Base-by-base conservation (phyloP, 2,888 invertebrate species). In the Chymomyza amoena region DNA sequence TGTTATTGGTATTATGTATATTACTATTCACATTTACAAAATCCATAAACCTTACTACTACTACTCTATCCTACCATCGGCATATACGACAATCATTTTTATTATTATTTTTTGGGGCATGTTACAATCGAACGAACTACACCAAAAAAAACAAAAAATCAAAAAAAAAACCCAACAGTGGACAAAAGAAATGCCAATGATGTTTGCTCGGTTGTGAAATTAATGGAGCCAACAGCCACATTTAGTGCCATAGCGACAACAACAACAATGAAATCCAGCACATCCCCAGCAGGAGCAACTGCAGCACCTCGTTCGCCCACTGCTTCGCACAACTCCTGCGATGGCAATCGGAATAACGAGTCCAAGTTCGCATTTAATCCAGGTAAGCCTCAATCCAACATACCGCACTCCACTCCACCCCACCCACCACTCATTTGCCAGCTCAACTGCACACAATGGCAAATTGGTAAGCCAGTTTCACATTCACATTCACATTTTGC, bases 121-220 rank as follows among this genome's bases (percentile, higher is more conserved):
- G 39, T 45, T 13, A 45, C 39, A 45, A 45, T 13, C 36, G 36
- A 36, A 36, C 7, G 36, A 36, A 36, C 9, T 36, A 9, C 36
- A 36, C 39, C 9, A 9, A 45, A 10, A 13, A 13, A 45, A 45
- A 45, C 3, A 39, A 39, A 39, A 39, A 6, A 39, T 39, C 7
- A 18, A 68, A 68, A 13, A 32, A 32, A 32, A 32, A 4, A 6
- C 32, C 32, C 6, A 32, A 61, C 61, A 88, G 88, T 84, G 77
- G 87, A 89, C 83, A 89, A 90, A 84, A 80, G 87, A 87, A 91
- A 90, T 85, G 91, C 90, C 77, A 91, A 91, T 75, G 85, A 90
- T 88, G 84, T 90, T 81, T 85, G 86, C 77, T 74, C 82, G 69
- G 78, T 88, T 84, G 84, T 75, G 76, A 88, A 88, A 87, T 88